A percentile compares a stretch with the other conserved stretches of the same genome.
These are phyloP conservation scores for Phrynocephalus vlangalii DNA, from an alignment of 2,797 vertebrate genomes.

Conservation along the genomic window DNA sequence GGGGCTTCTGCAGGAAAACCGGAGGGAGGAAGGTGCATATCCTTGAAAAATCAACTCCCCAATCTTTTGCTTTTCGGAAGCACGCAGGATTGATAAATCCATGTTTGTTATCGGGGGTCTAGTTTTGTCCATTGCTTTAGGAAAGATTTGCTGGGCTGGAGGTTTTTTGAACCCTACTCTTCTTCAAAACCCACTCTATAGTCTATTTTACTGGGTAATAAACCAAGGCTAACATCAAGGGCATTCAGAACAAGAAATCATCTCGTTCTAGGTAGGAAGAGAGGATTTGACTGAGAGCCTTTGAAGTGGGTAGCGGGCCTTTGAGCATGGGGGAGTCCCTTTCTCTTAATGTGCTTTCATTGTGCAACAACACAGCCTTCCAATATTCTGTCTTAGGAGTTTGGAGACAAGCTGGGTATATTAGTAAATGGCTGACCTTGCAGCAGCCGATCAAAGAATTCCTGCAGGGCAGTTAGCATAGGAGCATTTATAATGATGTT, in stretches of 20 bases:
- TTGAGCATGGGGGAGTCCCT: slow-evolving; percentile 37
- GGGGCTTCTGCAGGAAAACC: background rate
- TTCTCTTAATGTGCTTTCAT: slow-evolving; percentile 29
- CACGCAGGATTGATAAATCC: background rate
- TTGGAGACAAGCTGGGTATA: slow-evolving; percentile 43
- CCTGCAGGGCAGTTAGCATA: slow-evolving; percentile 38
- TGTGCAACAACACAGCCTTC: slow-evolving; percentile 25
- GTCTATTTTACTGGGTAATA: slow-evolving; percentile 14
- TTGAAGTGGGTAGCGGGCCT: slow-evolving; percentile 36
- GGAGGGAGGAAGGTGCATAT: background rate
- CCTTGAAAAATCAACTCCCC: background rate
- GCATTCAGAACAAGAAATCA: slow-evolving; percentile 33
- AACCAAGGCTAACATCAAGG: slow-evolving; percentile 30
- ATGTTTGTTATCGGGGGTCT: background rate
- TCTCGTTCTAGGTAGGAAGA: slow-evolving; percentile 36
- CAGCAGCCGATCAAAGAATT: slow-evolving; percentile 38
- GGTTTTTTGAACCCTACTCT: background rate
- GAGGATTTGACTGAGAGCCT: slow-evolving; percentile 32
- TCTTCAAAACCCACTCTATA: background rate
- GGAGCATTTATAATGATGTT: slow-evolving; percentile 43
- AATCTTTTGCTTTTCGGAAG: slow-evolving; percentile 5
- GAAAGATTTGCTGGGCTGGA: background rate
- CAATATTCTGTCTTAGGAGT: slow-evolving; percentile 41
- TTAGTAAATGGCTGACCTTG: slow-evolving; percentile 14
- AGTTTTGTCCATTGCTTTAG: background rate